Conservation (phyloP, 2,888 invertebrate genomes). For the Nymphalis polychloros region DNA sequence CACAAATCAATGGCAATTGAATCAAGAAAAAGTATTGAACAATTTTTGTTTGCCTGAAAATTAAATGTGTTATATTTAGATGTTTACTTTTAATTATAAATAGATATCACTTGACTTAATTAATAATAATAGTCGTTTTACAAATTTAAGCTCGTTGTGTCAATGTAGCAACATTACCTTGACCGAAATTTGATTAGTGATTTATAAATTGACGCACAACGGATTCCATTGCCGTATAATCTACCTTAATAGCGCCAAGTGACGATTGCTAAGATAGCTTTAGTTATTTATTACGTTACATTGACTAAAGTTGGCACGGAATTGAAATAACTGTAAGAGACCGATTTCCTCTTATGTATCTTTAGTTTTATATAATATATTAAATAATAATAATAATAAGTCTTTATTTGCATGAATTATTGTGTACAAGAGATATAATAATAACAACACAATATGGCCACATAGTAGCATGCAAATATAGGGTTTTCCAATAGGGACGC, state of each 20-base stretch:
- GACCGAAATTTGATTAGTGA: constrained; percentile 14
- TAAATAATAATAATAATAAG: too few relatives aligned
- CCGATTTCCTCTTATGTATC: background rate
- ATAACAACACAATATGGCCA: too few relatives aligned
- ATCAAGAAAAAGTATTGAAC: too few relatives aligned
- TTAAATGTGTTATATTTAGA: too few relatives aligned
- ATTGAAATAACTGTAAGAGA: constrained; percentile 2
- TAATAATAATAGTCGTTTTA: background rate
- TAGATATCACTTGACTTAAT: background rate
- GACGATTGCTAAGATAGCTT: constrained; percentile 12
- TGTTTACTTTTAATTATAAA: too few relatives aligned
- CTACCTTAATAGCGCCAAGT: constrained; percentile 11
- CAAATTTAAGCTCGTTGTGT: constrained; percentile 2
- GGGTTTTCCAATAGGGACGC: too few relatives aligned
- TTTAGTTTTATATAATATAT: background rate
- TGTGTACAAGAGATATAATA: too few relatives aligned
- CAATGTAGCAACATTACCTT: background rate
- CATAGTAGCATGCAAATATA: too few relatives aligned
- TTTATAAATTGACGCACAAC: constrained; percentile 14
- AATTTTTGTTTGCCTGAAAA: too few relatives aligned
- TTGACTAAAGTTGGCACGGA: constrained; percentile 8
- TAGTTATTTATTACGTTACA: constrained; percentile 10
- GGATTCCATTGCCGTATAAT: background rate
- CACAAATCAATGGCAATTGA: too few relatives aligned
- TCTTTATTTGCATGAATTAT: too few relatives aligned